A percentile compares a stretch with the other conserved stretches of the same genome.
Evolutionary conservation across 1,140 invertebrate genomes (phyloP).

Genomic region (Coenobita brevimanus): DNA sequence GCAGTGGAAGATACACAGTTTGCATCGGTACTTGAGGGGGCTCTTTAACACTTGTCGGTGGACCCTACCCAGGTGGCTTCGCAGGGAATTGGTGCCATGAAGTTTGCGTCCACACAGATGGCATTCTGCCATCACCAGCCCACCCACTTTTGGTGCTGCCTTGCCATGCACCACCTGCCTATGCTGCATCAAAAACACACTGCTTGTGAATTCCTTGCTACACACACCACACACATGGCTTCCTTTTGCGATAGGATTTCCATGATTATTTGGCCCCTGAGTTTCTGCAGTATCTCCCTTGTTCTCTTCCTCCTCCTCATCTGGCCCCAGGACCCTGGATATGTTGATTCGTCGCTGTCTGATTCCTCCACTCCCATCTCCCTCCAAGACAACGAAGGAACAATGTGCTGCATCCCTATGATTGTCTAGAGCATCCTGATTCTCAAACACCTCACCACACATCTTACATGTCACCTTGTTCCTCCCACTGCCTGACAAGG

Average conservation of each 20-base stretch:
- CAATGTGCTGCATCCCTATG: background rate
- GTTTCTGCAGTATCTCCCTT: background rate
- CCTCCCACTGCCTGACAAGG: background rate
- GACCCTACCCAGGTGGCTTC: slow-evolving; percentile 13
- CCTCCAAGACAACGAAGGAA: slow-evolving; percentile 30
- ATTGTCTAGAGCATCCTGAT: background rate
- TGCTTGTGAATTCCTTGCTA: slow-evolving; percentile 10
- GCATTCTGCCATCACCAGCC: slow-evolving; percentile 41
- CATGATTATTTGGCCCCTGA: background rate
- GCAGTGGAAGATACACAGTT: slow-evolving; percentile 39
- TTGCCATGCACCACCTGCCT: slow-evolving; percentile 16
- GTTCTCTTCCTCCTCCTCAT: background rate
- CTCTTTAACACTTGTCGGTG: slow-evolving; percentile 1
- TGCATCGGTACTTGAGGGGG: slow-evolving; percentile 25
- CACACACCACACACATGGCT: background rate
- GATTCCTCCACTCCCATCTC: slow-evolving; percentile 14
- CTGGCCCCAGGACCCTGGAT: background rate
- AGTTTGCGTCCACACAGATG: slow-evolving; percentile 45
- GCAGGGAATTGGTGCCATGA: slow-evolving; percentile 20
- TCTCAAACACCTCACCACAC: background rate
- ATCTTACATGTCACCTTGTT: background rate
- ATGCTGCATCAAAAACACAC: slow-evolving; percentile 21
- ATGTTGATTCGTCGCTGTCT: slow-evolving; percentile 9
- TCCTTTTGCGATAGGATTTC: background rate
- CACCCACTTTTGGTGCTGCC: background rate